Base-by-base conservation (phyloP, 2,113 vertebrate genomes). In the Herpetotheres cachinnans region DNA sequence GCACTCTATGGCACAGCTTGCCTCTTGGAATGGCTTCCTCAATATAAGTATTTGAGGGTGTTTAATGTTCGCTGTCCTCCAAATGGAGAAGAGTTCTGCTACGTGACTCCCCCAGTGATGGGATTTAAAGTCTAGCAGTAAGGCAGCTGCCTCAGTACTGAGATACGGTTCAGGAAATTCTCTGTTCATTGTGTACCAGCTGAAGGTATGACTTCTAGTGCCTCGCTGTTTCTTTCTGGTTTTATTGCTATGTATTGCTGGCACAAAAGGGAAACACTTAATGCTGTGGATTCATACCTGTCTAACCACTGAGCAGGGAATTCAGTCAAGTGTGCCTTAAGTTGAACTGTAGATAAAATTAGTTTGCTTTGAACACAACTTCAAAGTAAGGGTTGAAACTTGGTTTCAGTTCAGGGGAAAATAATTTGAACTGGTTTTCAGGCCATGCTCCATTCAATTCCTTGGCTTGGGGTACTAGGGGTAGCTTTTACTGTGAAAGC, bases 61-160 rank as follows among this genome's bases (percentile, higher is more conserved):
- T 10, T 62, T 63, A 15, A 20, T 52, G n/a, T 49, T 76, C 47
- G 25, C 42, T 73, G 25, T 20, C 56, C 49, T 94, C 67, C 44
- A 80, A 71, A 38, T 1, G 27, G 52, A 55, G 59, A 86, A 38
- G 9, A 50, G 13, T 8, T 82, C 38, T 56, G 56, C 50, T 38
- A 5, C 1, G 0, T 17, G 74, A n/a, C 24, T 38, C 12, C 9
- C 25, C 21, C 10, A 7, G 25, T 4, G 36, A 30, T 13, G 40
- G 44, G 27, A 42, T 81, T 92, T 59, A 34, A 34, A 55, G 55
- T 11, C 29, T n/a, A 40, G 17, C 30, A 65, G 32, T 62, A 49
- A 63, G 54, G 44, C 49, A 77, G 34, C 32, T 84, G 25, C 77
- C 59, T 62, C 32, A 30, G 21, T 30, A 19, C 59, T 30, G 58